Percentiles rank a stretch among this genome's conserved stretches.
Evolutionary conservation across 2,113 vertebrate species (phyloP).

Genomic region (Puntigrus tetrazona): DNA sequence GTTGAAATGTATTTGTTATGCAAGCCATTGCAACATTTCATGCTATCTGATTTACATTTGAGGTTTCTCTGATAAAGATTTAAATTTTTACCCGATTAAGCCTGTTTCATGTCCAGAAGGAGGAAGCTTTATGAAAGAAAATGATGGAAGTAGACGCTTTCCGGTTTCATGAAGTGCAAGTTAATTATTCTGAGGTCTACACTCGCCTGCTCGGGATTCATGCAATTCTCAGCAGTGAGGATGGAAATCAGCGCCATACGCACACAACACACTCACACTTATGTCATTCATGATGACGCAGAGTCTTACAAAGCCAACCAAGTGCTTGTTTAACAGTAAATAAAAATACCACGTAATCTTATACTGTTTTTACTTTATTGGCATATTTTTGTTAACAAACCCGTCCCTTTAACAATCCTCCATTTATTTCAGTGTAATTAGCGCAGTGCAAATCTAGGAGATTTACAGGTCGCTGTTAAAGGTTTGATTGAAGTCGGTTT

Average conservation of each 20-base stretch:
- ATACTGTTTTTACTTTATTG: neutral
- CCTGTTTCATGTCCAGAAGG: neutral
- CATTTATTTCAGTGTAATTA: neutral
- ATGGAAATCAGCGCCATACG: constrained; percentile 13
- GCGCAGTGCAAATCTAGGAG: neutral
- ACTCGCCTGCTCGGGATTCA: constrained; percentile 33
- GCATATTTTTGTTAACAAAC: neutral
- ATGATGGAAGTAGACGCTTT: neutral
- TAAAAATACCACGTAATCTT: neutral
- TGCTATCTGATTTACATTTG: neutral
- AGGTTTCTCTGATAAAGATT: neutral
- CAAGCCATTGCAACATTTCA: neutral
- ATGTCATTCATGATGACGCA: neutral
- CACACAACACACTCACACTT: constrained; percentile 15
- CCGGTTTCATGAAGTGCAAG: constrained; percentile 12
- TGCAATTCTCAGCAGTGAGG: constrained; percentile 43
- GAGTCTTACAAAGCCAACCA: neutral
- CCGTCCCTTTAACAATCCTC: neutral
- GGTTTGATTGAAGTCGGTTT: neutral
- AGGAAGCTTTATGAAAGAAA: neutral
- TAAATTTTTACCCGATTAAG: neutral
- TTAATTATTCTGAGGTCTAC: constrained; percentile 41
- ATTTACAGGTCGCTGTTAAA: neutral
- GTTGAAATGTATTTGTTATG: neutral
- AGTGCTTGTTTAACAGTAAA: neutral